Percentiles rank a stretch among this genome's conserved stretches.
phyloP scores from a whole-genome alignment of 1,140 invertebrate genomes.

The Mesaphorura yosii region DNA sequence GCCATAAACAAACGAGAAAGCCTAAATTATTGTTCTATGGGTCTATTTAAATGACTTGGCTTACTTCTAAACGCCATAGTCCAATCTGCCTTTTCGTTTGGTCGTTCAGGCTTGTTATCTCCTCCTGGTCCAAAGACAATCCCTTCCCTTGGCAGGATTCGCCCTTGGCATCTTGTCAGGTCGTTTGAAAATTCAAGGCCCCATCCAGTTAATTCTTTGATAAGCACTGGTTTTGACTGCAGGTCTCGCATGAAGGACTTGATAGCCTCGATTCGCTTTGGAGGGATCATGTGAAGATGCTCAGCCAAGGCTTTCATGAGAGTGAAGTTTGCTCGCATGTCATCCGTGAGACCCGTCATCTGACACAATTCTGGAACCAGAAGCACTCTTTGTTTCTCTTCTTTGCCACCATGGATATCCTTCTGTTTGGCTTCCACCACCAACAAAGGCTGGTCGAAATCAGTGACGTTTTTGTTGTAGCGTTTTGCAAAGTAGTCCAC shows the following conservation, averaged over 20 bases:
- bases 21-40: no score
- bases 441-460: slow-evolving; percentile 23
- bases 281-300: slow-evolving; percentile 39
- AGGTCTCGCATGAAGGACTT: slow-evolving; percentile 20
- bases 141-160: not conserved
- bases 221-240: not conserved
- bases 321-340: slow-evolving; percentile 31
- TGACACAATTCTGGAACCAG: slow-evolving; percentile 37
- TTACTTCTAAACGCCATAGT: slow-evolving; percentile 22
- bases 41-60: no score
- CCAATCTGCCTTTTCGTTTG: slow-evolving; percentile 19
- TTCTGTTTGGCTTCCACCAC: slow-evolving; percentile 12
- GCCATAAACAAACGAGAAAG: no score
- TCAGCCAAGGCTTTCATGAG: slow-evolving; percentile 33
- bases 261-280: slow-evolving; percentile 32
- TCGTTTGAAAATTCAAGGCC: not conserved
- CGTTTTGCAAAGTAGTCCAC: slow-evolving; percentile 64
- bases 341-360: slow-evolving; percentile 36
- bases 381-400: slow-evolving; percentile 15
- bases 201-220: slow-evolving; percentile 3
- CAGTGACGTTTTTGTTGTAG: slow-evolving; percentile 8
- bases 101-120: not conserved
- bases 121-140: slow-evolving; percentile 1
- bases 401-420: slow-evolving; percentile 29
- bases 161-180: not conserved